phyloP scores from a whole-genome alignment of 2,113 vertebrate species.

The Sterna hirundo region DNA sequence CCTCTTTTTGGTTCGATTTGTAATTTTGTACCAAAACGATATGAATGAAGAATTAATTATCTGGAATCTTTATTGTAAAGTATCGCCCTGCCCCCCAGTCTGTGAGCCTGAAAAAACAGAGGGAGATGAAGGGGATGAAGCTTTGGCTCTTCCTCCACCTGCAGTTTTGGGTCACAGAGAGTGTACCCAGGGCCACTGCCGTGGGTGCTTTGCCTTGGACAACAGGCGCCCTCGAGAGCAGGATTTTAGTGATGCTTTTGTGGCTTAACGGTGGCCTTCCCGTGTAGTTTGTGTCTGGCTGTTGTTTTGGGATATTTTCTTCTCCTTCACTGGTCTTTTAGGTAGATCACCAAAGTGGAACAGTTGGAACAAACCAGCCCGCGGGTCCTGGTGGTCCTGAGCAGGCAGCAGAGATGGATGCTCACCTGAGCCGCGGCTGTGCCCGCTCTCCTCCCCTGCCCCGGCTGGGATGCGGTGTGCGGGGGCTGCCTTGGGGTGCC shows the following conservation, averaged over 20 bases:
- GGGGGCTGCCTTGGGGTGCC: not conserved
- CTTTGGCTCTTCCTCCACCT: not conserved
- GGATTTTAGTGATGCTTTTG: not conserved
- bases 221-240: not conserved
- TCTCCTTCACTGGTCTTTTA: not conserved
- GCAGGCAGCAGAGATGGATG: not conserved
- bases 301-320: not conserved
- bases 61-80: not conserved
- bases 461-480: rapidly evolving
- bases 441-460: no score
- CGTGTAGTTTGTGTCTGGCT: not conserved
- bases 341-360: not conserved
- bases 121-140: not conserved
- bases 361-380: rapidly evolving
- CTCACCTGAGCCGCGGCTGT: not conserved
- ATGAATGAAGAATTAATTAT: not conserved
- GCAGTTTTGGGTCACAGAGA: not conserved
- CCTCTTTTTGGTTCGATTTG: not conserved
- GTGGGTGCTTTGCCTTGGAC: not conserved
- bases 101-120: not conserved
- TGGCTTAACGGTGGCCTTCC: not conserved
- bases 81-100: no score
- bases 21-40: not conserved
- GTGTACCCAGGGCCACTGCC: rapidly evolving
- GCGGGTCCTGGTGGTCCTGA: not conserved